Base-by-base conservation (phyloP, 2,797 vertebrate genomes). In the Mormyrus proboscirostris region DNA sequence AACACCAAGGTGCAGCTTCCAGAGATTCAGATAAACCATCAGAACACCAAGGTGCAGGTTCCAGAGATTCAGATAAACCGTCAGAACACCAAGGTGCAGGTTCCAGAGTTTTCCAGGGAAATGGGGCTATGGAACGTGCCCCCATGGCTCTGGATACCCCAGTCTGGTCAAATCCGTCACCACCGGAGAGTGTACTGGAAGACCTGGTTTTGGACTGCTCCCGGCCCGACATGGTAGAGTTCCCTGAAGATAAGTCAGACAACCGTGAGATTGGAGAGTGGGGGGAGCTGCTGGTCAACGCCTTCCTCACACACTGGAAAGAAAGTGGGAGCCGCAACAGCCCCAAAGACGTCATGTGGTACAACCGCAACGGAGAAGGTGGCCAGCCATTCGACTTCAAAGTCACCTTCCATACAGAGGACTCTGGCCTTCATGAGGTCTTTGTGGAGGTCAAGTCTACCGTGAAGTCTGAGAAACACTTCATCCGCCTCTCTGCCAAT, bases 401-500 rank as follows among this genome's bases (percentile, higher is more conserved):
- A 88, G 92, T 97, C 14, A 93, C 89, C 4, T 96, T 96, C 0
- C 49, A 4, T 12, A 22, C 41, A 0, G 88, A 69, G 25, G 19
- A 0, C 6, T 44, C 38, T 0, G 65, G 10, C 9, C 53, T 19
- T 25, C 33, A 55, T 2, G 91, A 93, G 88, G 92, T 96, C 87
- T 97, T 93, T 14, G 95, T 96, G 91, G 96, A 97, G 84, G 96
- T 96, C 86, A 97, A 97, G 93, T 93, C 96, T 0, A 97, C 96
- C 0, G 88, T 95, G 29, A 96, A 94, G 91, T 93, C 89, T 0
- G 96, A 97, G 44, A 94, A 92, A 90, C 92, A 96, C 0, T 96
- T 96, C 69, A 94, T 97, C 87, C 94, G 93, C 86, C 93, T 96
- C 87, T 96, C 96, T 0, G 95, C 95, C 89, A 96, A 96, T 22